Evolutionary conservation across 1,140 invertebrate species (phyloP).

Genomic region (Musca vetustissima): DNA sequence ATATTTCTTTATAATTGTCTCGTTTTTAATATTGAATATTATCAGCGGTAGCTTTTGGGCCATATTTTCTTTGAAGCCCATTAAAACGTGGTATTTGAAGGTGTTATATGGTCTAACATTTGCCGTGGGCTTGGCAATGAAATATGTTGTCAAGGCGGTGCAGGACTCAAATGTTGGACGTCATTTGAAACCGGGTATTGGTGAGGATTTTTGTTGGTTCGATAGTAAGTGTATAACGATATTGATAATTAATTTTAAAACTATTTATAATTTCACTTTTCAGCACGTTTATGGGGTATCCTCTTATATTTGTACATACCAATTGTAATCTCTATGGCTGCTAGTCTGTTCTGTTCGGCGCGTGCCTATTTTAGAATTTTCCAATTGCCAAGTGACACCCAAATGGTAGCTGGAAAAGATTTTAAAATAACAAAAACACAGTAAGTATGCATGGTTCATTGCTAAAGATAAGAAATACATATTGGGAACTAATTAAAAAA

Average conservation of each 20-base stretch:
- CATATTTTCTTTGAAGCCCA: constrained; percentile 63
- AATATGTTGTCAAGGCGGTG: constrained; percentile 55
- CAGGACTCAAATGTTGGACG: constrained; percentile 58
- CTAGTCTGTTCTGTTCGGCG: constrained; percentile 40
- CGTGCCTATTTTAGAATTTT: constrained; percentile 43
- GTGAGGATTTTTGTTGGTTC: constrained; percentile 64
- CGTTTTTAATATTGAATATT: constrained; percentile 76
- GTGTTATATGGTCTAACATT: constrained; percentile 65
- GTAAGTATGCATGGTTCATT: too few species aligned
- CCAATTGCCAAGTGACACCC: constrained; percentile 37
- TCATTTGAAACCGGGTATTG: constrained; percentile 60
- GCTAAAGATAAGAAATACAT: too few species aligned
- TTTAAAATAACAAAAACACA: constrained; percentile 44
- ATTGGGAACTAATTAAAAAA: too few species aligned
- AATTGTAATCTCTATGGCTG: constrained; percentile 36
- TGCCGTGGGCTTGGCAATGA: constrained; percentile 65
- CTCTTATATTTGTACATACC: constrained; percentile 46
- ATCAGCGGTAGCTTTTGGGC: constrained; percentile 76
- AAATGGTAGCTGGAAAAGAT: constrained; percentile 36
- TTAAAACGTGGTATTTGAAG: constrained; percentile 55
- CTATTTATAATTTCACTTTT: not conserved
- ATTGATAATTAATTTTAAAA: too few species aligned
- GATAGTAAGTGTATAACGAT: constrained; percentile 47
- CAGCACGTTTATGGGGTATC: constrained; percentile 51
- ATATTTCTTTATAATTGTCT: constrained; percentile 73